Conservation (phyloP, 2,888 invertebrate genomes). For the Allacma fusca region DNA sequence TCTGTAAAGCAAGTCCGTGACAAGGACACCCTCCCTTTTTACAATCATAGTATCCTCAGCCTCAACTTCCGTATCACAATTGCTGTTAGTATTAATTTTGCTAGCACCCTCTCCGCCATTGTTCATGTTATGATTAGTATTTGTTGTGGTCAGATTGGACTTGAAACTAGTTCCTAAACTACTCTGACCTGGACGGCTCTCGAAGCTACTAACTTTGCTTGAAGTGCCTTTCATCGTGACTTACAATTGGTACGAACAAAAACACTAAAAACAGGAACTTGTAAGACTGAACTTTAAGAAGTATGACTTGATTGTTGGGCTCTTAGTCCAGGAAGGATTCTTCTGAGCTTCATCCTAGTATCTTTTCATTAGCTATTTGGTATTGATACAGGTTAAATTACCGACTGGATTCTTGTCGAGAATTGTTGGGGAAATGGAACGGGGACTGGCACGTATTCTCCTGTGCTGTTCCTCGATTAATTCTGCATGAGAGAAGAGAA, state of each 20-base stretch:
- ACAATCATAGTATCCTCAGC: slow-evolving; percentile 19
- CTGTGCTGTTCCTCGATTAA: too few relatives aligned
- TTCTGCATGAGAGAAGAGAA: neutral
- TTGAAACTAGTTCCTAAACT: neutral
- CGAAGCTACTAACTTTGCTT: neutral
- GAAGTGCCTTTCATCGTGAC: neutral
- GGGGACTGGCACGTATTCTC: too few relatives aligned
- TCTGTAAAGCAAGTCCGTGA: slow-evolving; percentile 39
- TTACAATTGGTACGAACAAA: neutral
- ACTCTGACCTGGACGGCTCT: slow-evolving; percentile 16
- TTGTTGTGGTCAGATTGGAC: neutral
- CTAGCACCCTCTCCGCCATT: neutral
- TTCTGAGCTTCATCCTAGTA: too few relatives aligned
- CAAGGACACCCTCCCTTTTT: slow-evolving; percentile 31
- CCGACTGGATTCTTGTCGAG: neutral
- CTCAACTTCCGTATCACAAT: slow-evolving; percentile 1
- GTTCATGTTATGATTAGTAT: neutral
- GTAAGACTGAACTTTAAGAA: too few relatives aligned
- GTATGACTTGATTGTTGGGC: too few relatives aligned
- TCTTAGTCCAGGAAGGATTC: too few relatives aligned
- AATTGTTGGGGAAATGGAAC: neutral
- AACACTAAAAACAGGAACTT: too few relatives aligned
- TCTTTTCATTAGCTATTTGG: too few relatives aligned
- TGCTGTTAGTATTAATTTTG: neutral
- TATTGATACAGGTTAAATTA: too few relatives aligned